Evolutionary conservation across 92 coral and sea anemone species (phyloP), one percentile per base, ranked within the genome.

Genomic region (Isaurus tuberculatus): DNA sequence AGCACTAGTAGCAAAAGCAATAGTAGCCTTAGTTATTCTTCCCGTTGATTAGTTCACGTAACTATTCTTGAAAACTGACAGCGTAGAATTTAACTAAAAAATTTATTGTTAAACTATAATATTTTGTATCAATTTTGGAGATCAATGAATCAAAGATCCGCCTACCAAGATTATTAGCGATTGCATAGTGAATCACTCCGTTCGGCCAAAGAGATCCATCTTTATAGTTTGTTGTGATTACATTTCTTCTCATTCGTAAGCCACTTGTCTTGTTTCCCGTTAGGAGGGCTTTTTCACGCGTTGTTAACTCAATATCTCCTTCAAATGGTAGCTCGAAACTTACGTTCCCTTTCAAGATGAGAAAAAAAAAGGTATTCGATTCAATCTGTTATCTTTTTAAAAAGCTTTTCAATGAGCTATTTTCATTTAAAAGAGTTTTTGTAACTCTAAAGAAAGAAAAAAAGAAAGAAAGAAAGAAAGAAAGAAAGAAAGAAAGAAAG

Each of bases 121-220:
- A 3, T 13, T 40, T 40, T 40, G 9, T 40, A 40, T 40, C 46
- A 40, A 40, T 40, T 7, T 6, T 40, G 11, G 46, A 40, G 11
- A 40, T 40, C n/a, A n/a, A n/a, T n/a, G n/a, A n/a, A 2, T 13
- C 7, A 2, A 40, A 4, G 10, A 40, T 40, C 0, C 16, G 14
- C 66, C 23, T 26, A 60, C 66, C 66, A 30, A 60, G 23, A 10
- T 60, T 60, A 22, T 10, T 60, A 8, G 66, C 66, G 22, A 60
- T 23, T 22, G 66, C 66, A 5, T 60, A 60, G 15, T 22, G 29
- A 22, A 60, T 31, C 1, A 20, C 31, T 60, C 66, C 66, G 31
- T 60, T 60, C 1, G 66, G 66, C 66, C 66, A 60, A 60, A 60
- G 66, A 60, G 2, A 30, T 13, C 66, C 66, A 10, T 31, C 66